Base-by-base conservation (phyloP, 2,113 vertebrate genomes). In the Centropristis striata region DNA sequence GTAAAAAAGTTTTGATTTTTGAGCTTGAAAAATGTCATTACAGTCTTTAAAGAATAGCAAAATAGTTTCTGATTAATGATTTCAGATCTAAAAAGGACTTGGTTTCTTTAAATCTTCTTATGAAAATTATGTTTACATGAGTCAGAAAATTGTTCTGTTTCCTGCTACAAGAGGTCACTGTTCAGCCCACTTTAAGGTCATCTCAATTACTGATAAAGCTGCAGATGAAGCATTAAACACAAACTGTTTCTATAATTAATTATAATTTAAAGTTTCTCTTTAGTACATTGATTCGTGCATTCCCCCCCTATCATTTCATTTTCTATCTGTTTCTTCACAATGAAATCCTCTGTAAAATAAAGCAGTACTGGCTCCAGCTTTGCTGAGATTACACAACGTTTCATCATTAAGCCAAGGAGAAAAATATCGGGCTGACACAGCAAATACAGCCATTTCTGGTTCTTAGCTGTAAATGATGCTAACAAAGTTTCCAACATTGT, bases 401-500 rank as follows among this genome's bases (percentile, higher is more conserved):
- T 25, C 18, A 4, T 27, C 58, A 13, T 44, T 37, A 28, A 49
- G 20, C 68, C 25, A 7, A 18, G 4, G n/a, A 23, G 59, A 66
- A 42, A 42, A 82, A 4, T 51, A 32, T 51, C 54, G 42, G 46
- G 37, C 67, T 65, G 53, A 79, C 8, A 18, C 46, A 18, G 57
- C 51, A 60, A 59, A 68, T 41, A 6, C 14, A 59, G 18, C 36
- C 20, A 18, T 70, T 64, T 80, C 27, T 8, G 28, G 4, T 3
- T 57, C 41, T 63, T 13, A 20, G 58, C 70, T 55, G n/a, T 65
- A 83, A 63, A 79, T 84, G 49, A 60, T 74, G 71, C 44, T 41
- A 54, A 64, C 47, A 46, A 46, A 58, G 79, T 74, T 78, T 41
- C 32, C 25, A 42, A 68, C n/a, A 21, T n/a, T 81, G 75, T 84